Evolutionary conservation across 2,888 invertebrate species (phyloP).

Genomic region (Sericinus montela): DNA sequence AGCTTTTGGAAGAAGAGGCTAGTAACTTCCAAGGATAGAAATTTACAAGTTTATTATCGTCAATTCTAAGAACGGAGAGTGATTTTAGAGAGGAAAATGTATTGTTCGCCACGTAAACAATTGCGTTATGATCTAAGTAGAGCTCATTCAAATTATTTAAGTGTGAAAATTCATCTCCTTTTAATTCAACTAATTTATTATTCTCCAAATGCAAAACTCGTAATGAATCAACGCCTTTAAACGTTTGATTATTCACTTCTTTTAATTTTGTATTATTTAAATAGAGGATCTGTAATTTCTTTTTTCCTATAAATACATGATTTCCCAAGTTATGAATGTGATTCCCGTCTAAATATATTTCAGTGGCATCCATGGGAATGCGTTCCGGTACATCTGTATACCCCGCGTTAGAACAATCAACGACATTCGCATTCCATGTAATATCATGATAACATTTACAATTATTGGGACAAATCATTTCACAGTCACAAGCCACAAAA

Average conservation of each 20-base stretch:
- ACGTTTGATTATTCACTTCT: constrained; percentile 88
- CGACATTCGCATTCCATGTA: constrained; percentile 90
- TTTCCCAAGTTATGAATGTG: constrained; percentile 87
- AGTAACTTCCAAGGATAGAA: constrained; percentile 86
- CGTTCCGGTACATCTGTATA: constrained; percentile 86
- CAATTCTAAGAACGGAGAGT: constrained; percentile 85
- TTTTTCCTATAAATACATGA: constrained; percentile 92
- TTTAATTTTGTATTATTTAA: constrained; percentile 87
- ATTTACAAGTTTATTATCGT: constrained; percentile 87
- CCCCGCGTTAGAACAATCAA: constrained; percentile 88
- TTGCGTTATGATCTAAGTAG: constrained; percentile 88
- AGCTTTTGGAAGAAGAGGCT: constrained; percentile 79
- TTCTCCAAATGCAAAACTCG: constrained; percentile 88
- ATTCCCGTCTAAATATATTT: constrained; percentile 92
- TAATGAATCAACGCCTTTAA: constrained; percentile 87
- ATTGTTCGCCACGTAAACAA: constrained; percentile 85
- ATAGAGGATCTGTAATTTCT: constrained; percentile 87
- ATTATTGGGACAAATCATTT: constrained; percentile 92
- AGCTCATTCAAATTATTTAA: constrained; percentile 86
- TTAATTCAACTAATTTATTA: constrained; percentile 85
- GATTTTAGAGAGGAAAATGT: constrained; percentile 87
- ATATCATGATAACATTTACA: constrained; percentile 93
- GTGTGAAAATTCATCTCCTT: constrained; percentile 89
- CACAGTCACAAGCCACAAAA: constrained; percentile 93
- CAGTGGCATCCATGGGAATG: constrained; percentile 93